Percentiles rank a stretch among this genome's conserved stretches.
Evolutionary conservation across 1,140 invertebrate species (phyloP).

Genomic region (Linepithema humile): DNA sequence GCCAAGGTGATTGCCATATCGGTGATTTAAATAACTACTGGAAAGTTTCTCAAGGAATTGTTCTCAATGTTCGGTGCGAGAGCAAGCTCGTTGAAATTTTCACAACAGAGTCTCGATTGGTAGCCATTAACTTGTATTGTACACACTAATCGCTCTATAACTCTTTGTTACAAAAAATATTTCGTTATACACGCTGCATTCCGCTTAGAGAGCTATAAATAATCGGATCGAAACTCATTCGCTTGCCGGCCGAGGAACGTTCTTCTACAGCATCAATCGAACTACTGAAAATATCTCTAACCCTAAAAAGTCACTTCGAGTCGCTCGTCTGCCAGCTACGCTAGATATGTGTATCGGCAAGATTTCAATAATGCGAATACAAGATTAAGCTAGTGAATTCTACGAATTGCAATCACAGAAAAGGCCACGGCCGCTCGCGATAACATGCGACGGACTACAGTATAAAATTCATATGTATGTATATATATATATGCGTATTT

Average conservation of each 20-base stretch:
- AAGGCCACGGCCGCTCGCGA: conserved; percentile 25
- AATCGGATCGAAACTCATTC: background rate
- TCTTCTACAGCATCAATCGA: background rate
- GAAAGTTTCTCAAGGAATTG: conserved; percentile 18
- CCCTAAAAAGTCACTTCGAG: background rate
- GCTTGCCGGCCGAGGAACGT: background rate
- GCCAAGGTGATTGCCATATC: background rate
- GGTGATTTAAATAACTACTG: conserved; percentile 17
- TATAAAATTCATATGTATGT: background rate
- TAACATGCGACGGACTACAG: background rate
- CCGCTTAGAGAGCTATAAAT: background rate
- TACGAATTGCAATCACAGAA: conserved; percentile 16
- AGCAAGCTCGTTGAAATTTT: conserved; percentile 5
- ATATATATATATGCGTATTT: background rate
- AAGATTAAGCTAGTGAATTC: background rate
- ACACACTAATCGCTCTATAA: conserved; percentile 1
- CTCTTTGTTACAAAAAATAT: conserved; percentile 35
- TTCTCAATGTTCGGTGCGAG: background rate
- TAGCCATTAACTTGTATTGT: conserved; percentile 7
- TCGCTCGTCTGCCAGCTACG: background rate
- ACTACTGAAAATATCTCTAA: background rate
- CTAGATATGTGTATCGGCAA: background rate
- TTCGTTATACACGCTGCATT: background rate
- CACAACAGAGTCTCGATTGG: background rate
- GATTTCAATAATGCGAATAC: background rate